phyloP scores from a whole-genome alignment of 2,888 invertebrate species.

The Zhengitettix transpicula region DNA sequence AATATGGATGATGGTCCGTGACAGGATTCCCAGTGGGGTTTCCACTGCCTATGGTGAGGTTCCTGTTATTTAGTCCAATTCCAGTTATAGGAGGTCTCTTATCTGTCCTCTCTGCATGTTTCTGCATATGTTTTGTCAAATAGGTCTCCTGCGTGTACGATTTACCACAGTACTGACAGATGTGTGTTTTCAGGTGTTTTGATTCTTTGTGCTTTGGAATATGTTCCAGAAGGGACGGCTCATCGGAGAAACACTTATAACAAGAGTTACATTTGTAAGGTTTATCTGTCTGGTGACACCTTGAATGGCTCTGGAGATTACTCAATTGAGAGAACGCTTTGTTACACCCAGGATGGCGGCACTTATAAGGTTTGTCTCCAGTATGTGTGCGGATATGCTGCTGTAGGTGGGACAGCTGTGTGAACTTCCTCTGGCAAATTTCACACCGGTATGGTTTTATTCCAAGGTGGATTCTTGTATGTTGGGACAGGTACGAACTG shows the following conservation, averaged over 20 bases:
- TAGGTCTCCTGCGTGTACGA: slow-evolving; percentile 99
- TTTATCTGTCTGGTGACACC: slow-evolving; percentile 98
- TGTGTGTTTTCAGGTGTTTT: slow-evolving; percentile 97
- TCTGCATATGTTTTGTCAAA: slow-evolving; percentile 98
- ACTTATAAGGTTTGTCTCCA: slow-evolving; percentile 97
- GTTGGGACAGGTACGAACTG: slow-evolving; percentile 97
- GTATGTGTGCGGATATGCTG: slow-evolving; percentile 99
- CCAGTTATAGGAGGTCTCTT: slow-evolving; percentile 67
- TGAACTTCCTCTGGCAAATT: slow-evolving; percentile 96
- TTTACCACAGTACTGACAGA: slow-evolving; percentile 98
- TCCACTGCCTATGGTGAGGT: slow-evolving; percentile 18
- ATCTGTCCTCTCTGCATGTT: slow-evolving; percentile 86
- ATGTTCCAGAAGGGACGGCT: slow-evolving; percentile 91
- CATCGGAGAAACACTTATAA: slow-evolving; percentile 98
- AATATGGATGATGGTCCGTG: slow-evolving; percentile 48
- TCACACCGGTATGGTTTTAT: slow-evolving; percentile 98
- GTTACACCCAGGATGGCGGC: slow-evolving; percentile 91
- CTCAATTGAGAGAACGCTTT: slow-evolving; percentile 98
- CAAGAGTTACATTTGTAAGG: slow-evolving; percentile 99
- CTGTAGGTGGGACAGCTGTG: slow-evolving; percentile 95
- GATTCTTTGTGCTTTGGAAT: slow-evolving; percentile 99
- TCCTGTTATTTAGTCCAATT: slow-evolving; percentile 29
- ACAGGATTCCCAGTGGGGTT: slow-evolving; percentile 21
- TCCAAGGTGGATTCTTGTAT: slow-evolving; percentile 96
- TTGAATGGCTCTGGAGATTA: slow-evolving; percentile 96